A percentile compares a stretch with the other conserved stretches of the same genome.
phyloP scores from a whole-genome alignment of 2,888 invertebrate species.

The Tanypteryx hageni region DNA sequence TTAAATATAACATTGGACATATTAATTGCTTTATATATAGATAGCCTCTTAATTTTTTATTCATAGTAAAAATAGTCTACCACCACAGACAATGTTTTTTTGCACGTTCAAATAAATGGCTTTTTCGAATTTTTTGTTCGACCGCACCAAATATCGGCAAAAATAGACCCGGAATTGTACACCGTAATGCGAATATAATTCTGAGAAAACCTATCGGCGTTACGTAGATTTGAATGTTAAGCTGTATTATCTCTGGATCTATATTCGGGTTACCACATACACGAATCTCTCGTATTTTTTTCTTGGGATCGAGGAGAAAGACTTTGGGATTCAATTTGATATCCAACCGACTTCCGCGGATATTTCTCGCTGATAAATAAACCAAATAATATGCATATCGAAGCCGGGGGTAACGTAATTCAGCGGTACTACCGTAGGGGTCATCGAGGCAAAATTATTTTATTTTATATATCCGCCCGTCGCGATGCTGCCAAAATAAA shows the following conservation, averaged over 20 bases:
- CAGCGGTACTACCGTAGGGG: not conserved
- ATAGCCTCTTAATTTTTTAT: no score
- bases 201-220: not conserved
- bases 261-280: not conserved
- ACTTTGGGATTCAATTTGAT: not conserved
- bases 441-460: conserved; percentile 18
- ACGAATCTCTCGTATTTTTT: not conserved
- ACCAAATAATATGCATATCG: not conserved
- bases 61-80: no score
- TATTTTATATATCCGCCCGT: conserved; percentile 13
- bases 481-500: not conserved
- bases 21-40: no score
- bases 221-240: not conserved
- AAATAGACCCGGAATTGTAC: not conserved
- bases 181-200: not conserved
- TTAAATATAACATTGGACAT: no score
- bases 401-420: not conserved
- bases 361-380: not conserved
- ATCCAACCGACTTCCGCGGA: not conserved
- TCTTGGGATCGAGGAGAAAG: not conserved
- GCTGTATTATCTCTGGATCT: not conserved
- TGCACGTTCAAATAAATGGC: not conserved
- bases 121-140: not conserved
- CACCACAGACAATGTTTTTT: no score
- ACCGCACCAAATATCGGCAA: not conserved